Evolutionary conservation across 2,797 vertebrate species (phyloP), one percentile per base, ranked within the genome.

Genomic region (Scomberomorus guttatus): DNA sequence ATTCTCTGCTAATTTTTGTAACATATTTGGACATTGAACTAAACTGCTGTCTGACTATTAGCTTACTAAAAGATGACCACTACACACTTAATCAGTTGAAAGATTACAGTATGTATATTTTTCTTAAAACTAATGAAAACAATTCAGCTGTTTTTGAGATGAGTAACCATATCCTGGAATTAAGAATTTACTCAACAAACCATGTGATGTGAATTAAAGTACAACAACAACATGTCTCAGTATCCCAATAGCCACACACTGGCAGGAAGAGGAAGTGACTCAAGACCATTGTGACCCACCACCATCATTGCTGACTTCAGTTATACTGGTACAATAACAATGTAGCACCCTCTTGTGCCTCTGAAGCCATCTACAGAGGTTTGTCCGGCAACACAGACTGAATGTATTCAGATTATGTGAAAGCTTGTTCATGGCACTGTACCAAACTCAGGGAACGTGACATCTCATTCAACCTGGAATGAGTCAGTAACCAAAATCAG

Each of bases 371-470:
- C 66, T 66, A 50, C 50, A 72, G 75, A 79, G 70, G 66, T 58
- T 56, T 12, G 15, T 32, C 32, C 4, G 6, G n/a, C 63, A 69
- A 51, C 54, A 56, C 32, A 44, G 20, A 66, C 46, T 59, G 67
- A 72, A 68, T 78, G 66, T 60, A 52, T 52, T 62, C 37, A 83
- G 61, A 24, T 66, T 50, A 63, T 66, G 27, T 64, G 70, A 67
- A 68, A 46, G 67, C 46, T 83, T 59, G 42, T 37, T 79, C 27
- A 77, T 18, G 39, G 72, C 62, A 81, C 37, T 71, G 63, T 79
- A 87, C 55, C 72, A 81, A 82, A 87, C 90, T 90, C 89, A 83
- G 91, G 87, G 85, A 92, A 79, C 13, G 20, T 81, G 32, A 80
- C 64, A 66, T 62, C 25, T 80, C 56, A 65, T 71, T 72, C 39